Base-by-base conservation (phyloP, 2,797 vertebrate genomes). In the Bryconaethiops microstoma region DNA sequence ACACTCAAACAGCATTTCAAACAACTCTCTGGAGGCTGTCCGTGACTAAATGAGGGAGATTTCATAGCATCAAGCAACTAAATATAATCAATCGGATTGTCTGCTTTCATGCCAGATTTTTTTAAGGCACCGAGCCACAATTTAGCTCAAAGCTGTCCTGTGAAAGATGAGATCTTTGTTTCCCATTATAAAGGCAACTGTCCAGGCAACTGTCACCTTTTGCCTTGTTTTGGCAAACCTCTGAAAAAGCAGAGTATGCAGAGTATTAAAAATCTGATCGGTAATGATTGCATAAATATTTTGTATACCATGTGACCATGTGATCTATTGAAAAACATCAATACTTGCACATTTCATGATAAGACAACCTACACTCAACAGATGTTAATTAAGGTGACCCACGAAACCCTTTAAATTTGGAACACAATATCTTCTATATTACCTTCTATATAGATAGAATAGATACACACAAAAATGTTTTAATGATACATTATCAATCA, bases 61-160 rank as follows among this genome's bases (percentile, higher is more conserved):
- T n/a, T 13, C 48, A 25, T 29, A 29, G 60, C 7, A n/a, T 54
- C 48, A 79, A 19, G 7, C 39, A 21, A 74, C 39, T 21, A 59
- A 9, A 52, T 65, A 57, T 65, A 48, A 74, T 67, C 63, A 80
- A 19, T 57, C 21, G 52, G 70, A 55, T 77, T 52, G 14, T 74
- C 39, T 74, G 39, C 54, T 57, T 54, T 74, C 72, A 21, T 48
- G 62, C 23, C 7, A 57, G 21, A 68, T 45, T 50, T 45, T 35
- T n/a, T 48, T 6, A 48, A 48, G 25, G 16, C 14, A 29, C 8
- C 54, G 14, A 64, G 62, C 35, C 42, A 35, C 25, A 29, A 21
- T 59, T 72, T 63, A 72, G 59, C 29, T 72, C 54, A 25, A 64
- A 62, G 77, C 25, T 64, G 23, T 39, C 50, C 39, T 16, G 16